These are phyloP conservation scores for Turdus rufiventris DNA, from an alignment of 2,113 vertebrate genomes.

Conservation along the genomic window DNA sequence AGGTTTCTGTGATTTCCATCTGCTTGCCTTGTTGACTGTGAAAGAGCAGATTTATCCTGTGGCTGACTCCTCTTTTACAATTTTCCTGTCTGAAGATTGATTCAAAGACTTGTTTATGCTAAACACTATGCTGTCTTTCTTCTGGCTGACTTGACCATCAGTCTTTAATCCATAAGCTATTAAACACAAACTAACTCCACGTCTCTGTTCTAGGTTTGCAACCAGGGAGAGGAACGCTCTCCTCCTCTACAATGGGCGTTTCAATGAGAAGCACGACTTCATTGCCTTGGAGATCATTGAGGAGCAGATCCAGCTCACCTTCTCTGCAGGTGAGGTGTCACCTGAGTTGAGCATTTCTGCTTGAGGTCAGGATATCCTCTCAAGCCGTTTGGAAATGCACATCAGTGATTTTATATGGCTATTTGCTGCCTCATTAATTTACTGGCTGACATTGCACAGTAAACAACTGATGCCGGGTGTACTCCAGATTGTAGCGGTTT, in stretches of 20 bases:
- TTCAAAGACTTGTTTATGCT: not conserved
- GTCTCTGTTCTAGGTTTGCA: conserved; percentile 80
- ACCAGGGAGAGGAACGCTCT: conserved; percentile 87
- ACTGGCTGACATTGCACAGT: not conserved
- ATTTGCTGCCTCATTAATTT: not conserved
- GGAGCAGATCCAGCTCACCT: conserved; percentile 95
- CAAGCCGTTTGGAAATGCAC: not conserved
- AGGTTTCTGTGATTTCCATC: not conserved
- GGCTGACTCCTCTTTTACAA: not conserved
- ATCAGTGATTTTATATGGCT: not conserved
- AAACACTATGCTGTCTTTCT: not conserved
- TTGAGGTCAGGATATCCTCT: not conserved
- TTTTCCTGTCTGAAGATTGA: not conserved
- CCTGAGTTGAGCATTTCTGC: rapidly evolving
- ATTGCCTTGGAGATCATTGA: conserved; percentile 93
- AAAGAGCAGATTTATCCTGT: not conserved
- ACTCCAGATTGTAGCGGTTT: not conserved
- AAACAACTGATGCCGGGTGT: not conserved
- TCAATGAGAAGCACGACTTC: conserved; percentile 97
- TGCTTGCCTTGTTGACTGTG: not conserved
- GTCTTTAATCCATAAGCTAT: not conserved
- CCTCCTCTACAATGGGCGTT: conserved; percentile 93
- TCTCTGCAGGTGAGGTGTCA: conserved; percentile 85
- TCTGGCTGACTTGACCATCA: not conserved
- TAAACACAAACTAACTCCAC: not conserved